phyloP scores from a whole-genome alignment of 2,113 vertebrate genomes.

The Cepphus grylle region DNA sequence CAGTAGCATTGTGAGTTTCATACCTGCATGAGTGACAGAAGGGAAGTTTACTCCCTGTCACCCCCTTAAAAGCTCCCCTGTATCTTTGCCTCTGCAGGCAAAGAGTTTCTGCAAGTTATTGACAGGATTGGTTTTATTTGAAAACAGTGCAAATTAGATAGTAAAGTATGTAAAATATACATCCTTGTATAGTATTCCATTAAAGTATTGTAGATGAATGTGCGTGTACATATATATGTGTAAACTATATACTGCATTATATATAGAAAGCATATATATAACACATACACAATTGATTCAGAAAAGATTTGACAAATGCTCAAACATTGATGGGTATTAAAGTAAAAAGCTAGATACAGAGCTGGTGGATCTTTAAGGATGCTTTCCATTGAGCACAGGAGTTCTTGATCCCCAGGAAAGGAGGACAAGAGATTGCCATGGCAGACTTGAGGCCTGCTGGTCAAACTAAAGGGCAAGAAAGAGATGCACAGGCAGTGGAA shows the following conservation, averaged over 20 bases:
- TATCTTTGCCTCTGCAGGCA: background rate
- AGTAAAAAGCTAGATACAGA: background rate
- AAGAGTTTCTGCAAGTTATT: background rate
- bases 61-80: background rate
- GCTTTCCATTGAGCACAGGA: no score
- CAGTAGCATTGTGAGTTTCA: background rate
- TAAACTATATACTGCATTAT: background rate
- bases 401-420: no score
- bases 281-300: background rate
- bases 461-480: no score
- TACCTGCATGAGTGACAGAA: background rate
- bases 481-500: no score
- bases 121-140: background rate
- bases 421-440: no score
- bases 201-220: background rate
- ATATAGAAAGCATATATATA: background rate
- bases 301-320: background rate
- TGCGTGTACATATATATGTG: background rate
- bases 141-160: background rate
- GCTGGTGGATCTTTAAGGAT: no score
- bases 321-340: background rate
- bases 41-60: background rate
- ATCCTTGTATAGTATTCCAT: background rate
- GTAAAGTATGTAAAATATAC: background rate
- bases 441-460: no score